These are phyloP conservation scores for Epizoanthus ramosus DNA, from an alignment of 92 coral and sea anemone genomes.

Conservation along the genomic window DNA sequence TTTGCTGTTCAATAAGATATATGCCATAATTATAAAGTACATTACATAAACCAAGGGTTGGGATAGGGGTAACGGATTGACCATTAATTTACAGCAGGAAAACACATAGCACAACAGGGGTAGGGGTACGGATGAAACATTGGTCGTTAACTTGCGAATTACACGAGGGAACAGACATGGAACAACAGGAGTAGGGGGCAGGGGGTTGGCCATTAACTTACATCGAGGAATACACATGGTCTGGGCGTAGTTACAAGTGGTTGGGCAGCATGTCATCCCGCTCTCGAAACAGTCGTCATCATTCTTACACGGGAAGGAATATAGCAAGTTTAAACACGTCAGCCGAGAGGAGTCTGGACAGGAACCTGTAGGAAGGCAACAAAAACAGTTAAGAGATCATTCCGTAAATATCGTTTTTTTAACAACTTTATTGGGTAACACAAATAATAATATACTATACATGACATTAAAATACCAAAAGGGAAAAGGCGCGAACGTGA, in stretches of 20 bases:
- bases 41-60: background rate
- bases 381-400: too few relatives aligned
- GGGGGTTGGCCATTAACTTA: background rate
- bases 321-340: constrained; percentile 80
- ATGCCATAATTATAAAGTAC: background rate
- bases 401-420: too few relatives aligned
- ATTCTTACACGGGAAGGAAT: constrained; percentile 84
- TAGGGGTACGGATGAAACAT: background rate
- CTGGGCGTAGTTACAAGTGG: constrained; percentile 81
- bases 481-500: too few relatives aligned
- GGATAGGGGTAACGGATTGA: background rate
- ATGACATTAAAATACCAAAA: too few relatives aligned
- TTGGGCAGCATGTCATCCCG: constrained; percentile 92
- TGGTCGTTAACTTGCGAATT: background rate
- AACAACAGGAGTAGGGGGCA: background rate
- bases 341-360: constrained; percentile 75
- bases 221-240: constrained; percentile 95
- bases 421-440: too few relatives aligned
- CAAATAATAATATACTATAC: too few relatives aligned
- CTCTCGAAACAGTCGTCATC: constrained; percentile 91
- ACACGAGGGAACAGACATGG: background rate
- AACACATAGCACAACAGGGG: background rate
- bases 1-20: too few relatives aligned
- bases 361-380: constrained; percentile 57
- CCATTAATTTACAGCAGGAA: background rate